Evolutionary conservation across 2,888 invertebrate species (phyloP), one percentile per base, ranked within the genome.

Genomic region (Chymomyza fuscimana): DNA sequence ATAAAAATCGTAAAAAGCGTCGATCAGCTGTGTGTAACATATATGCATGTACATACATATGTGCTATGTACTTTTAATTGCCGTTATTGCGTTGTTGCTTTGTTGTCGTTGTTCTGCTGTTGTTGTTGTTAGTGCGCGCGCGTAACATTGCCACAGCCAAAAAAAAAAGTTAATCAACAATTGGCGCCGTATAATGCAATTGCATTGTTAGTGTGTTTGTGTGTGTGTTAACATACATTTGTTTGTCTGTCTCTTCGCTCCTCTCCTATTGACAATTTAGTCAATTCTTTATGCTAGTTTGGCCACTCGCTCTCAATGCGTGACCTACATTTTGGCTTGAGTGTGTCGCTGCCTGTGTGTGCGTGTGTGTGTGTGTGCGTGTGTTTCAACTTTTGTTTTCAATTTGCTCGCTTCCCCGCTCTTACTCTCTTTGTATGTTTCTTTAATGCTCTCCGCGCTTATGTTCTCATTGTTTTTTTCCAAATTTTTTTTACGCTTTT

Each of bases 321-420:
- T 46, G 40, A 46, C 40, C 40, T 46, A 46, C 40, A 46, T 46
- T 46, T 46, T 9, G 36, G 40, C 40, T 12, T 36, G 6, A 9
- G 40, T 46, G 12, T 46, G 40, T 29, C 25, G 25, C 19, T 19
- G 19, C 25, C 25, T 36, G 58, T 29, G 63, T 58, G 63, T 9
- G 54, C 4, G 16, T 52, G 52, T 36, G 58, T 29, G 60, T 58
- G 58, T 9, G 54, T 7, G 7, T 9, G 54, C 1, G 7, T 59
- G 59, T 46, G 50, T 58, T 46, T 58, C 29, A 68, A 69, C 61
- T 72, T 70, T 75, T 77, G 74, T 75, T 77, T 77, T 73, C 60
- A 72, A 70, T 76, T 66, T 61, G 61, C 73, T 54, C 78, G 19
- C 73, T 52, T 64, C 73, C 56, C 29, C 77, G 60, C 66, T 50